Base-by-base conservation (phyloP, 2,888 invertebrate genomes). In the Ectemnius cavifrons region DNA sequence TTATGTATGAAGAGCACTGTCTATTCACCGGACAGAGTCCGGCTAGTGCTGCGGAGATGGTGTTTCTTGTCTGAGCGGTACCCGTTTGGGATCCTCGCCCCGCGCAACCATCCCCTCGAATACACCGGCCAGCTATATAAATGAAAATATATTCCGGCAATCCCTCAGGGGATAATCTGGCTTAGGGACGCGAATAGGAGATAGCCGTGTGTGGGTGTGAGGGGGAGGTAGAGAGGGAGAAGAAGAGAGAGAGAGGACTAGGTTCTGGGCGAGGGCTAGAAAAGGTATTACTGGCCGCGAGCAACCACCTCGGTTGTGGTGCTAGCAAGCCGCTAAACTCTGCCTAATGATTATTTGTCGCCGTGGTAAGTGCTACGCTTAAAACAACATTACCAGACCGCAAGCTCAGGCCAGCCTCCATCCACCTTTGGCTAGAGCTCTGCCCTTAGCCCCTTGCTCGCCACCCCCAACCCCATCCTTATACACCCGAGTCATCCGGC, bases 261-360 rank as follows among this genome's bases (percentile, higher is more conserved):
- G 37, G 11, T 37, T 37, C 37, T 37, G 37, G 52, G 52, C 52
- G 76, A 80, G 72, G 69, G 78, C 72, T 77, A 79, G 81, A 84
- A 82, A 80, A 80, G 82, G 82, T 83, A 83, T 83, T 82, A 82
- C 80, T 71, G 69, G 81, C 63, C 83, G 74, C 78, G 78, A 79
- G 72, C 78, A 79, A 72, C 78, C 83, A 74, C 78, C 81, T 78
- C 72, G 71, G 73, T 76, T 81, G 78, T 66, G 75, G 73, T 74
- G 63, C 79, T 73, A 73, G 79, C 78, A 82, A 84, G 81, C 85
- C 84, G 84, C 82, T 88, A 84, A 88, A 88, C 86, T 87, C 87
- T 84, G 85, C 82, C 84, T 88, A 87, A 88, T 88, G 88, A 88
- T 88, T 88, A 88, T 87, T 88, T 88, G 88, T 88, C 87, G 88